phyloP scores from a whole-genome alignment of 2,888 invertebrate species.

The Iphiclides podalirius region DNA sequence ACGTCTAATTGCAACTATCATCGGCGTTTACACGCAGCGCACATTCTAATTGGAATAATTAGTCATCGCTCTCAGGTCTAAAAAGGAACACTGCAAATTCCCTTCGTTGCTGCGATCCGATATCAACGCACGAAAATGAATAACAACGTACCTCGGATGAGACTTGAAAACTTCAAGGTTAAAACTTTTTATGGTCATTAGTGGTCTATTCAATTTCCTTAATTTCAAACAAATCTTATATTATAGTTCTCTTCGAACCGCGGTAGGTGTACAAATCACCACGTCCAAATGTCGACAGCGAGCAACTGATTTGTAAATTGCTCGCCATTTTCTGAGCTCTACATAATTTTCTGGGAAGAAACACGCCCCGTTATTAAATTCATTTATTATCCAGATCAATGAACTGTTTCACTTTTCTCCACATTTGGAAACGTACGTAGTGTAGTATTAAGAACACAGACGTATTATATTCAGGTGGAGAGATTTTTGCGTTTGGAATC shows the following conservation, averaged over 20 bases:
- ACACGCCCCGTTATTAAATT: conserved; percentile 76
- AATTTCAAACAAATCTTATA: not conserved
- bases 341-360: conserved; percentile 66
- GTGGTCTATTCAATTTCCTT: too few species aligned
- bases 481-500: conserved; percentile 18
- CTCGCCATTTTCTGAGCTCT: conserved; percentile 73
- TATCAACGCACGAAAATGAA: too few species aligned
- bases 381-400: conserved; percentile 78
- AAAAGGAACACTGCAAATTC: too few species aligned
- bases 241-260: not conserved
- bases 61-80: not conserved
- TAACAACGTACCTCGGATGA: too few species aligned
- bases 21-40: conserved; percentile 7
- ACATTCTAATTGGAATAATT: conserved; percentile 13
- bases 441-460: conserved; percentile 29
- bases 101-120: too few species aligned
- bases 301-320: conserved; percentile 61
- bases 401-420: conserved; percentile 77
- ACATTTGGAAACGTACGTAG: conserved; percentile 34
- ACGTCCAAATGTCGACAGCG: conserved; percentile 3
- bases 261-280: conserved; percentile 4
- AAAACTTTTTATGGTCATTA: too few species aligned
- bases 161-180: too few species aligned
- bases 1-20: conserved; percentile 10
- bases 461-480: conserved; percentile 21